Evolutionary conservation across 2,888 invertebrate genomes (phyloP).

Genomic region (Chrysopilus asiliformis): DNA sequence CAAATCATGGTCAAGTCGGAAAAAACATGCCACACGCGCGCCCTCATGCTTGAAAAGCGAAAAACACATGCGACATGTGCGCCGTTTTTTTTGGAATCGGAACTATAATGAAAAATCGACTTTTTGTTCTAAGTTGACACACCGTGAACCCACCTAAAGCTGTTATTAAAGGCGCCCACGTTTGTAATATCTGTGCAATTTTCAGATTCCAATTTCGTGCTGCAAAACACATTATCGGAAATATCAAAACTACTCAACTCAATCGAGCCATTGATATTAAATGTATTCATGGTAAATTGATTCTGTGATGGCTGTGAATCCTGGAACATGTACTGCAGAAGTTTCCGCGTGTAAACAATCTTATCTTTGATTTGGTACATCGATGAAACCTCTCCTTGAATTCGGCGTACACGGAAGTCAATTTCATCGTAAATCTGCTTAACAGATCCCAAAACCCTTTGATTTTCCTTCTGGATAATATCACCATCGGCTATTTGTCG

Average conservation of each 20-base stretch:
- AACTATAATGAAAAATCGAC: no score
- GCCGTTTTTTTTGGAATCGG: no score
- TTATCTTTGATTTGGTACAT: conserved; percentile 31
- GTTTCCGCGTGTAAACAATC: conserved; percentile 28
- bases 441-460: conserved; percentile 25
- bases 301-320: conserved; percentile 20
- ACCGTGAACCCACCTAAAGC: no score
- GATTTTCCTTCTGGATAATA: conserved; percentile 26
- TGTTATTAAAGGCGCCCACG: neutral
- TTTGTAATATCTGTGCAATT: conserved; percentile 17
- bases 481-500: conserved; percentile 20
- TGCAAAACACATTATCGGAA: conserved; percentile 27
- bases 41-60: no score
- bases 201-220: conserved; percentile 31
- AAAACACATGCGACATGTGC: no score
- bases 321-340: conserved; percentile 23
- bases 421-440: conserved; percentile 28
- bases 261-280: conserved; percentile 20
- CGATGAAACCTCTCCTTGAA: conserved; percentile 26
- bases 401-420: conserved; percentile 25
- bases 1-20: no score
- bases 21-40: no score
- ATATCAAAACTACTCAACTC: conserved; percentile 21
- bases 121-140: no score
- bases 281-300: conserved; percentile 19